Evolutionary conservation across 1,140 invertebrate genomes (phyloP).

Genomic region (Eurytemora carolleeae): DNA sequence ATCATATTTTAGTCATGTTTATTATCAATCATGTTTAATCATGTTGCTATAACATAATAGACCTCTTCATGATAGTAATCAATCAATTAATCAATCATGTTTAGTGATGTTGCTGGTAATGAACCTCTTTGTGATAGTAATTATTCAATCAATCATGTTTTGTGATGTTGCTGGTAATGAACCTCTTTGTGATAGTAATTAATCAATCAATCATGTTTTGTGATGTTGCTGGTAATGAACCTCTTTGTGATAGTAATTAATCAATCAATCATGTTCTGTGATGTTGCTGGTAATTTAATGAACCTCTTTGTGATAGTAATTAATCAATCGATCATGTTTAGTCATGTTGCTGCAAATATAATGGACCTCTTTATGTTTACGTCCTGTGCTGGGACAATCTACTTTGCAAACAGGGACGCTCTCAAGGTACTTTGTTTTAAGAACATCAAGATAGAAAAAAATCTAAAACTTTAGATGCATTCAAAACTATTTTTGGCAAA

Average conservation of each 20-base stretch:
- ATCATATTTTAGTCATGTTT: too few species aligned
- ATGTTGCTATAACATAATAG: too few species aligned
- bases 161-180: constrained; percentile 8
- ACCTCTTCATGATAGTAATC: too few species aligned
- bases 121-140: too few species aligned
- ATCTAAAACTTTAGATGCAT: too few species aligned
- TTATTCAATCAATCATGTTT: constrained; percentile 20
- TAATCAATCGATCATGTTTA: too few species aligned
- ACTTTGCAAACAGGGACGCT: constrained; percentile 22
- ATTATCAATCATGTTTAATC: too few species aligned
- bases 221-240: constrained; percentile 8
- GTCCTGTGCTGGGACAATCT: constrained; percentile 16
- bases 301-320: constrained; percentile 22
- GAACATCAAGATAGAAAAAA: too few species aligned
- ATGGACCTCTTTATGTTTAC: constrained; percentile 19
- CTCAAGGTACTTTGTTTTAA: too few species aligned
- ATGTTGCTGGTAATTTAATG: constrained; percentile 16
- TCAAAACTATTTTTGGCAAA: too few species aligned
- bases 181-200: too few species aligned
- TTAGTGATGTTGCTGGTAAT: constrained; percentile 11
- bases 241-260: too few species aligned
- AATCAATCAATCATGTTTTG: background rate
- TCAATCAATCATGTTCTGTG: background rate
- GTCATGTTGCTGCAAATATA: constrained; percentile 21
- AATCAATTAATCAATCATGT: background rate